Evolutionary conservation across 2,113 vertebrate genomes (phyloP).

Genomic region (Mesitornis unicolor): DNA sequence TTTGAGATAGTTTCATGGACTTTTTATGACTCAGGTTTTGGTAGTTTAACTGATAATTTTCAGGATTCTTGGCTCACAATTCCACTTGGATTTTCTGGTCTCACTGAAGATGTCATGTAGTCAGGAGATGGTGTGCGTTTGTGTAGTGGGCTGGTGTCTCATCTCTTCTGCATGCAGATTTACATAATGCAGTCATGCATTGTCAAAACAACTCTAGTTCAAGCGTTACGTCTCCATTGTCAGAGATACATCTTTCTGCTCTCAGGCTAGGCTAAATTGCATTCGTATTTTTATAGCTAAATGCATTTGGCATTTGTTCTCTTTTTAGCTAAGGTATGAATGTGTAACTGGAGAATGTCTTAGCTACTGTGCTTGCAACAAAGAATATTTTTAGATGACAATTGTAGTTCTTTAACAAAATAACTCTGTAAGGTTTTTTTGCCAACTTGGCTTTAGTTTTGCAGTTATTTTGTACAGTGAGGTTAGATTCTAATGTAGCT

Average conservation of each 20-base stretch:
- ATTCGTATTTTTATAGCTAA: background rate
- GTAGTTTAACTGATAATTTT: background rate
- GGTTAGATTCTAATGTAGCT: background rate
- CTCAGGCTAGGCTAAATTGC: background rate
- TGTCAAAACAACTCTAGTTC: background rate
- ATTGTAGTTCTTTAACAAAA: background rate
- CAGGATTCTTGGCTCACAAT: background rate
- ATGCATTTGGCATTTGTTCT: background rate
- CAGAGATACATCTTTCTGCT: background rate
- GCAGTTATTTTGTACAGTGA: background rate
- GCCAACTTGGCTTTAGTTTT: background rate
- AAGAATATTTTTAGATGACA: background rate
- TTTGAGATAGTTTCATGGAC: background rate
- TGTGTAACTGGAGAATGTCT: background rate
- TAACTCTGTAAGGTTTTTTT: background rate
- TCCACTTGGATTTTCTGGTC: background rate
- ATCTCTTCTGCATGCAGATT: background rate
- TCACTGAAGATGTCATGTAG: background rate
- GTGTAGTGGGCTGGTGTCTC: background rate
- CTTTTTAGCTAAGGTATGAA: background rate
- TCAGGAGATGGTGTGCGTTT: background rate
- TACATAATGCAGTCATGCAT: background rate
- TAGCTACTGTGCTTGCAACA: background rate
- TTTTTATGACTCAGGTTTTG: background rate
- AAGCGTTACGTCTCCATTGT: background rate